Conservation (phyloP, 2,797 vertebrate species). For the Sebastes hopkinsi region DNA sequence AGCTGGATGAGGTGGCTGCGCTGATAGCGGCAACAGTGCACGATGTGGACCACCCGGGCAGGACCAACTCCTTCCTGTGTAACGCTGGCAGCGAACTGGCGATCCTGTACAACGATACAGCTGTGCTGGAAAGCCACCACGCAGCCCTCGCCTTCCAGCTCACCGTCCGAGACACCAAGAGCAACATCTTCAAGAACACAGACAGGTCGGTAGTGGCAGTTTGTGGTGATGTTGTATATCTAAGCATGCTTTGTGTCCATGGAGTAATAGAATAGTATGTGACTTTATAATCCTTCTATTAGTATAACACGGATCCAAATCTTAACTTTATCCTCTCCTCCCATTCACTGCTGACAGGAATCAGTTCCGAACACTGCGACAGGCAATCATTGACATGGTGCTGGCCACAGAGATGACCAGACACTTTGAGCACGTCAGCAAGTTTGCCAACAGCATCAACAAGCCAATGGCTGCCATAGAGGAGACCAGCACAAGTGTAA, state of each 20-base stretch:
- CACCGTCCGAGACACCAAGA: slow-evolving; percentile 88
- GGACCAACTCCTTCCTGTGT: slow-evolving; percentile 96
- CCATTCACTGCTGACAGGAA: slow-evolving; percentile 80
- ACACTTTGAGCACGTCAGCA: slow-evolving; percentile 98
- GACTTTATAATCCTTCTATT: not conserved
- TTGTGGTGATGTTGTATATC: too few species aligned
- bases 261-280: not conserved
- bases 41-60: slow-evolving; percentile 94
- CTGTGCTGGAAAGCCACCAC: slow-evolving; percentile 95
- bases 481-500: slow-evolving; percentile 70
- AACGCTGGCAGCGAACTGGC: slow-evolving; percentile 94
- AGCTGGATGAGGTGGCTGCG: slow-evolving; percentile 91
- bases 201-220: slow-evolving; percentile 84
- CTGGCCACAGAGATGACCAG: slow-evolving; percentile 98
- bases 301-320: not conserved
- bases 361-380: slow-evolving; percentile 92
- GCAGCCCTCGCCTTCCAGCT: slow-evolving; percentile 96
- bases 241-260: not conserved
- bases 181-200: slow-evolving; percentile 96
- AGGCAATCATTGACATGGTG: slow-evolving; percentile 98
- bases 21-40: slow-evolving; percentile 95
- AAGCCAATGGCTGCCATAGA: slow-evolving; percentile 92
- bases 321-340: not conserved
- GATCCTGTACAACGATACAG: slow-evolving; percentile 93
- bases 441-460: slow-evolving; percentile 97